A percentile compares a stretch with the other conserved stretches of the same genome.
phyloP scores from a whole-genome alignment of 2,797 vertebrate species.

The Agapornis canus region DNA sequence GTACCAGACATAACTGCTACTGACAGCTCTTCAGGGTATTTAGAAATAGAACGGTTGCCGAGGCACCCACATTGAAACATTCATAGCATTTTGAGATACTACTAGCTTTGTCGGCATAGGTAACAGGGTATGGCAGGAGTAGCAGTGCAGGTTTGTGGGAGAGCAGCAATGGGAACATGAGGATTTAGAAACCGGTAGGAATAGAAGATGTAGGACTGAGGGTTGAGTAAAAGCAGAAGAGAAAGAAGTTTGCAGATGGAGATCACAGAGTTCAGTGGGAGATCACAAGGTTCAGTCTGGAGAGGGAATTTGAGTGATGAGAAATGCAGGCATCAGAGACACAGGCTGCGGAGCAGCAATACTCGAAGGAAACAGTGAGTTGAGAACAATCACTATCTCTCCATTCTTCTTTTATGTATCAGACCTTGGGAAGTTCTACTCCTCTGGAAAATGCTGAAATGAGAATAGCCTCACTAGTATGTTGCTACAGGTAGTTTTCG shows the following conservation, averaged over 20 bases:
- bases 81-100: background rate
- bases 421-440: background rate
- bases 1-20: background rate
- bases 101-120: background rate
- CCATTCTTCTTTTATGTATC: background rate
- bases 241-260: background rate
- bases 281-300: background rate
- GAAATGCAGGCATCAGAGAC: background rate
- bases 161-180: background rate
- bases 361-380: background rate
- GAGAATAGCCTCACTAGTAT: background rate
- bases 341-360: fast-evolving
- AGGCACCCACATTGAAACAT: background rate
- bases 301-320: background rate
- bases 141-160: background rate
- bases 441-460: background rate
- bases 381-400: background rate
- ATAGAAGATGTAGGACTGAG: background rate
- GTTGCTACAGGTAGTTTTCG: background rate
- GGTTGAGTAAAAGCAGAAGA: background rate
- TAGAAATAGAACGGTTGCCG: background rate
- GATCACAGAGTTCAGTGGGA: background rate
- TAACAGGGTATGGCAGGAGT: background rate
- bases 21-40: background rate
- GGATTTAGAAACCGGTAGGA: background rate